phyloP scores from a whole-genome alignment of 30 jellyfish, hydroid and myxozoan genomes.

The Rhopilema esculentum region DNA sequence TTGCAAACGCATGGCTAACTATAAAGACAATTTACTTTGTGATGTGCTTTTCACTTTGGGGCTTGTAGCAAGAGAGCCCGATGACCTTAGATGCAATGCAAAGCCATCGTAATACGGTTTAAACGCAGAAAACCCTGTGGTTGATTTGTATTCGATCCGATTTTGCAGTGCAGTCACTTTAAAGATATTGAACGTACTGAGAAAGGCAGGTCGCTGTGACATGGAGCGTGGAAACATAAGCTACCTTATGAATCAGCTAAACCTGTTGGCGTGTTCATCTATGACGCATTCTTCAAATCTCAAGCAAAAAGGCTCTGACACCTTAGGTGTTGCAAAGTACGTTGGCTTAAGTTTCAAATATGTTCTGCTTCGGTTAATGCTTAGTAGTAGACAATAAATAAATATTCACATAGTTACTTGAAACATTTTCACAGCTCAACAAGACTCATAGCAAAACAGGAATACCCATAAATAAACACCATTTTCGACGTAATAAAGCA shows the following conservation, averaged over 20 bases:
- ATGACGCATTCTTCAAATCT: neutral
- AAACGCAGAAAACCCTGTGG: neutral
- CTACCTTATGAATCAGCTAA: neutral
- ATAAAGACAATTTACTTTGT: no score
- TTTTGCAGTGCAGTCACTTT: neutral
- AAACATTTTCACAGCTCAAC: no score
- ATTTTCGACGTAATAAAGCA: no score
- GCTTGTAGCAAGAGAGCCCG: neutral
- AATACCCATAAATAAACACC: no score
- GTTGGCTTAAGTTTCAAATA: neutral
- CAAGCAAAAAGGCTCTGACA: neutral
- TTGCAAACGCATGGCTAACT: no score
- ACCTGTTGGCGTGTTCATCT: neutral
- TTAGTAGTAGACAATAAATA: neutral
- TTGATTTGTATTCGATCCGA: neutral
- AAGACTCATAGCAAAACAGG: no score
- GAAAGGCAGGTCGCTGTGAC: neutral
- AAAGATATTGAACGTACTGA: neutral
- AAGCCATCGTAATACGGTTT: neutral
- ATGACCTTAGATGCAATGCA: neutral
- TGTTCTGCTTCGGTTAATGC: neutral
- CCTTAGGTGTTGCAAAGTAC: neutral
- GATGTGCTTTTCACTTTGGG: no score
- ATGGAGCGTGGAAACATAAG: neutral
- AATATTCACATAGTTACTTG: neutral